Evolutionary conservation across 2,888 invertebrate genomes (phyloP), one percentile per base, ranked within the genome.

Genomic region (Caenorhabditis macrosperma): DNA sequence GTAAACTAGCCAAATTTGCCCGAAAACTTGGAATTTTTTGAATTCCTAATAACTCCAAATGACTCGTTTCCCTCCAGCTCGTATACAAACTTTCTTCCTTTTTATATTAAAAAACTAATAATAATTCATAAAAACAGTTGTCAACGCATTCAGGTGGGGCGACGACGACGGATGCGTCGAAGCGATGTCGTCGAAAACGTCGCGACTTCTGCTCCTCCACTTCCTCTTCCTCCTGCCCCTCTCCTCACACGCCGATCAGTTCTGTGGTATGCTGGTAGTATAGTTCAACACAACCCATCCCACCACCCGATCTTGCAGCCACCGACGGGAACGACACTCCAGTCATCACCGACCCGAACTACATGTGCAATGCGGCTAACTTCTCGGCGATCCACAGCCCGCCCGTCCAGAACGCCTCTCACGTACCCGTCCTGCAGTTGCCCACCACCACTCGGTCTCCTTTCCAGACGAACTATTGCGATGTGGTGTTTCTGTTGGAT

Each of bases 401-500:
- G 0, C 67, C 72, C 10, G 0, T 60, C 2, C 55, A 59, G 22
- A 74, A 74, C 24, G 17, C 12, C 4, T 63, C 77, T 5, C 9
- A 54, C 35, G 61, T 59, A 72, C 44, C 22, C 6, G 22, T 22
- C 10, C 26, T 9, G 41, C 28, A 22, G 1, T 38, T 38, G 33
- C 15, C 38, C 15, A 9, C 15, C 3, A 15, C 12, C 15, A 24
- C 12, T 24, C 9, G 2, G 9, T 17, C 10, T 22, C 17, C 26
- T 41, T 69, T 59, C 12, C 66, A 66, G 75, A 54, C 57, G 0
- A 72, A 80, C 38, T 69, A 78, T 46, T 85, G 85, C 55, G 77
- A 82, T 26, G 75, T 82, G 15, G 79, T 80, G 1, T 76, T 84
- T 28, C 66, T 85, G 5, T 68, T 85, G 2, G 85, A 85, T 44